Conservation (phyloP, 2,888 invertebrate species). For the Aleiodes testaceus region DNA sequence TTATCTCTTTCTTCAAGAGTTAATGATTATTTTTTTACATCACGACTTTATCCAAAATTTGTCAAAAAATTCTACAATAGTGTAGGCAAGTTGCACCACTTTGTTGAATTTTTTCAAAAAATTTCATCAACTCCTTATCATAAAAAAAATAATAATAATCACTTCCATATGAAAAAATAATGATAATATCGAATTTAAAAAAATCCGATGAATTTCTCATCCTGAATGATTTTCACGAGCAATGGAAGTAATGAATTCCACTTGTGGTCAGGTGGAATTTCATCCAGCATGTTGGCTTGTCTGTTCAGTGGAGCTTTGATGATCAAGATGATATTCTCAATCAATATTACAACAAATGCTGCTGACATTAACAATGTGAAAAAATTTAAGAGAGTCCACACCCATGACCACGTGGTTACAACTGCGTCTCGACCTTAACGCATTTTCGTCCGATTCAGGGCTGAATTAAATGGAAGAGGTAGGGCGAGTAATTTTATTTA, state of each 20-base stretch:
- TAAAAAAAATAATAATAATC: too few relatives aligned
- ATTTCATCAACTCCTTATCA: too few relatives aligned
- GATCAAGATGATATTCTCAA: constrained; percentile 17
- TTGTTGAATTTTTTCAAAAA: too few relatives aligned
- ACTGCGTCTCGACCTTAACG: constrained; percentile 46
- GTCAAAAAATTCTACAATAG: too few relatives aligned
- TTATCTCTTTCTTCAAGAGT: background rate
- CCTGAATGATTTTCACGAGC: constrained; percentile 45
- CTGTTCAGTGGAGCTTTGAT: constrained; percentile 30
- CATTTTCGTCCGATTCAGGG: constrained; percentile 41
- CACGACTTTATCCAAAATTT: too few relatives aligned
- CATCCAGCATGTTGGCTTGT: constrained; percentile 37
- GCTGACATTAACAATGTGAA: constrained; percentile 31
- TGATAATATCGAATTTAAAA: too few relatives aligned
- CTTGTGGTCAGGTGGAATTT: constrained; percentile 55
- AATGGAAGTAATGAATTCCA: constrained; percentile 50
- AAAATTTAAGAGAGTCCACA: too few relatives aligned
- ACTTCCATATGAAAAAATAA: too few relatives aligned
- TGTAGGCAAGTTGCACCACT: too few relatives aligned
- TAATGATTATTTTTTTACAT: too few relatives aligned
- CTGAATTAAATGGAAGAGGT: constrained; percentile 44
- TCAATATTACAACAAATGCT: constrained; percentile 34
- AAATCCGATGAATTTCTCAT: constrained; percentile 41
- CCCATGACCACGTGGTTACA: constrained; percentile 36
- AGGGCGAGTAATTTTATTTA: background rate